phyloP scores from a whole-genome alignment of 2,888 invertebrate species.

The Hymenopus coronatus region DNA sequence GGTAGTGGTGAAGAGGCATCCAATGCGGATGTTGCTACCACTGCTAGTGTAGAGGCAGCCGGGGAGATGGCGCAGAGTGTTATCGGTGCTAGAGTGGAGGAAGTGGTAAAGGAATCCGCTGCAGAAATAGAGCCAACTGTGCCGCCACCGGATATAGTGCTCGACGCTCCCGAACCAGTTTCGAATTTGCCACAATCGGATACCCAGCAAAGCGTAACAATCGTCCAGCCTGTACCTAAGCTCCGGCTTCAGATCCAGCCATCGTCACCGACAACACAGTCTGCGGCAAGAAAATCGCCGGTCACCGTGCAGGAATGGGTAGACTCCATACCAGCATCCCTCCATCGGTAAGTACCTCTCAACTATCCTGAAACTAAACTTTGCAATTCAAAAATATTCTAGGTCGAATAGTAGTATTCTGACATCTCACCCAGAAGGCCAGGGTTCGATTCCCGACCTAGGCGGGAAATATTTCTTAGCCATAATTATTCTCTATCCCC shows the following conservation, averaged over 20 bases:
- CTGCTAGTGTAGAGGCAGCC: neutral
- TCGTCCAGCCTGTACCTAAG: neutral
- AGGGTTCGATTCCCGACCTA: no score
- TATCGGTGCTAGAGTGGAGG: neutral
- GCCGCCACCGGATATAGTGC: neutral
- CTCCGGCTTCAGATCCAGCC: constrained; percentile 2
- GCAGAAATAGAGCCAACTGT: neutral
- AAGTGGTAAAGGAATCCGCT: neutral
- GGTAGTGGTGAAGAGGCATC: no score
- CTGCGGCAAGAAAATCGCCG: constrained; percentile 56
- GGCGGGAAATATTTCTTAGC: no score
- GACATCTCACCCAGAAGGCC: no score
- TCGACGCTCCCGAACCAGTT: neutral
- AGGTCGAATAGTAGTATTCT: no score
- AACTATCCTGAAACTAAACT: neutral
- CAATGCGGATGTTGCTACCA: no score
- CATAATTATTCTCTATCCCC: no score
- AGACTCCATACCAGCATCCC: constrained; percentile 58
- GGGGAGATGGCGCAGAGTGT: neutral
- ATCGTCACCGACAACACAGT: neutral
- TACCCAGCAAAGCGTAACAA: neutral
- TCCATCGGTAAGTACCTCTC: constrained; percentile 5
- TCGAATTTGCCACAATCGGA: neutral
- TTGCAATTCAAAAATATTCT: no score
- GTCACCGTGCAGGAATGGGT: constrained; percentile 72